Conservation (phyloP, 1,140 invertebrate species). For the Temnothorax longispinosus region DNA sequence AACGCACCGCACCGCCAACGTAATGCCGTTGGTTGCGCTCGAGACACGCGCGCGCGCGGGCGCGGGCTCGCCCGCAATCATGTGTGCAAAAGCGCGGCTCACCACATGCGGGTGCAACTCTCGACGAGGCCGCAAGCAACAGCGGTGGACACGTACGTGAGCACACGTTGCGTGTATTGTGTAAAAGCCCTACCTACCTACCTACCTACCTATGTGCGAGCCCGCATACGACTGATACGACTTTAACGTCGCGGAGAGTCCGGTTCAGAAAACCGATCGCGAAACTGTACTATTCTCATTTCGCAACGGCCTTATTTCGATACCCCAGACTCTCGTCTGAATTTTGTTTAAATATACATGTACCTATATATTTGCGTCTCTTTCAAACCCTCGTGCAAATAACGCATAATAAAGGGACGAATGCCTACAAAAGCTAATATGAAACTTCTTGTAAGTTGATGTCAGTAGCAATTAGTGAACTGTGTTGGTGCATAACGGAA, state of each 20-base stretch:
- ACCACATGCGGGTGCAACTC: slow-evolving; percentile 56
- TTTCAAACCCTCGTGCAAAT: not conserved
- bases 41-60: slow-evolving; percentile 30
- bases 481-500: not conserved
- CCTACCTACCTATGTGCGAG: slow-evolving; percentile 21
- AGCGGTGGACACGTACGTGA: slow-evolving; percentile 40
- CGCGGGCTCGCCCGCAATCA: not conserved
- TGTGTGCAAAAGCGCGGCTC: slow-evolving; percentile 10
- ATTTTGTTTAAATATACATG: not conserved
- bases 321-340: not conserved
- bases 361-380: not conserved
- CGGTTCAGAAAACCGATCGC: slow-evolving; percentile 44
- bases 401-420: not conserved
- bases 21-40: slow-evolving; percentile 53
- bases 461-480: not conserved
- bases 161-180: slow-evolving; percentile 37
- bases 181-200: slow-evolving; percentile 40
- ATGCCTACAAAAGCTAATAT: not conserved
- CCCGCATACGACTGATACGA: slow-evolving; percentile 35
- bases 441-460: not conserved
- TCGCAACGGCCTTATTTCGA: slow-evolving; percentile 40
- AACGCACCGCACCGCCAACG: slow-evolving; percentile 60
- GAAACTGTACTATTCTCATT: slow-evolving; percentile 40
- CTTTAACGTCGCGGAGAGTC: slow-evolving; percentile 43
- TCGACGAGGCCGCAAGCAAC: slow-evolving; percentile 28